Evolutionary conservation across 1,140 invertebrate species (phyloP), one percentile per base, ranked within the genome.

Genomic region (Condylostylus longicornis): DNA sequence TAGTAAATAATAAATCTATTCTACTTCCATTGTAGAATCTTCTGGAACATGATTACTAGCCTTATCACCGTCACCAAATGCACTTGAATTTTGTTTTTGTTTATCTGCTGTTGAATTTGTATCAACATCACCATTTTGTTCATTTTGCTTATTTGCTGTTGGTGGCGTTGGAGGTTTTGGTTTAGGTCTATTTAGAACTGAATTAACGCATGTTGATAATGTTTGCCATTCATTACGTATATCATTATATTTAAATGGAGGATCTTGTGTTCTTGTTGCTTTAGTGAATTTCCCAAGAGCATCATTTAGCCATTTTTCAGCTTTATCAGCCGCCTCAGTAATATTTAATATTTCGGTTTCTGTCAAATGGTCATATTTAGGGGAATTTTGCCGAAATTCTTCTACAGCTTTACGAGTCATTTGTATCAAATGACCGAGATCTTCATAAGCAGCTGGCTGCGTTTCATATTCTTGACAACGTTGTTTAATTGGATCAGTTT

Each of bases 401-500:
- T 83, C 77, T 2, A 88, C 50, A 19, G 72, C 75, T 58, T 89
- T 88, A 35, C 76, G 75, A 1, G 78, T 72, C 28, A 79, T 51
- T 48, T 83, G 78, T 17, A 95, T 66, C 20, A 74, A 63, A 27
- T 67, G 63, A 35, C 74, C 72, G 15, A 91, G 71, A 44, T 86
- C 79, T 41, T 91, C 81, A 28, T 91, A 65, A 1, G 75, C 80
- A 0, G 57, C 54, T 3, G 79, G 79, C 46, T 85, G 71, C 2
- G 77, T 68, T 52, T 88, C 77, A 43, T 67, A 80, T 56, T 96
- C 90, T 10, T 72, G 58, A 47, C 74, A 75, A 20, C 87, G 69
- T 34, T 75, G 70, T 49, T 84, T 81, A 22, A 95, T 82, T 7
- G 87, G 86, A 50, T 91, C 82, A 19, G 87, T 87, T 62, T 77